Percentiles rank a stretch among this genome's conserved stretches.
phyloP scores from a whole-genome alignment of 35 echinoderm and acorn worm genomes.

The Lytechinus variegatus region DNA sequence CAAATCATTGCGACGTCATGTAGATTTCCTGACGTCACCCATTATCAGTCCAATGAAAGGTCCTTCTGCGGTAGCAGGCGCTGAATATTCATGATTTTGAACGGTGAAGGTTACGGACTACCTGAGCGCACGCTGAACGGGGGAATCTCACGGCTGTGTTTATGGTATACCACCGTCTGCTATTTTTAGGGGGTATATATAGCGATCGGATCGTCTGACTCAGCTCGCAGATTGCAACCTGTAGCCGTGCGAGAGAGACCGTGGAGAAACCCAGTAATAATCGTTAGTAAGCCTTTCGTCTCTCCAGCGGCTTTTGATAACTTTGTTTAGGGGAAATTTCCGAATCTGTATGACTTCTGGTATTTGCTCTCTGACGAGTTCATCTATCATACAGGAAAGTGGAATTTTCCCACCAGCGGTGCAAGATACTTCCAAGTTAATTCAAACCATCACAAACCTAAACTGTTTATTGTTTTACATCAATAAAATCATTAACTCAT shows the following conservation, averaged over 20 bases:
- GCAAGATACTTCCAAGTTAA: background rate
- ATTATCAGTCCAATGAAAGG: conserved; percentile 13
- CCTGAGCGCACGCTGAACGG: background rate
- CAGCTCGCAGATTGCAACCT: conserved; percentile 15
- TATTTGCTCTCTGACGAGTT: conserved; percentile 7
- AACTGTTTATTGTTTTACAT: background rate
- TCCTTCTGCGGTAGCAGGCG: background rate
- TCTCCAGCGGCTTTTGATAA: conserved; percentile 13
- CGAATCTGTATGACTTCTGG: conserved; percentile 27
- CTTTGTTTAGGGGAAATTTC: conserved; percentile 53
- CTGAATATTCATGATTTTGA: conserved; percentile 34
- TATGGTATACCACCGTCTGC: conserved; percentile 31
- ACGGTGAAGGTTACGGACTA: background rate
- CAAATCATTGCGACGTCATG: conserved; percentile 18
- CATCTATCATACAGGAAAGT: conserved; percentile 39
- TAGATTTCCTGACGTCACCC: conserved; percentile 25
- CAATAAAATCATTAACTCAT: too few relatives aligned
- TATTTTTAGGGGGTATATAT: conserved; percentile 51
- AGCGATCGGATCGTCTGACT: conserved; percentile 19
- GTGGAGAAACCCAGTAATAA: background rate
- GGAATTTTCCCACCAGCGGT: conserved; percentile 30
- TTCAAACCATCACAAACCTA: background rate
- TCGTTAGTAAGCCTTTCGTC: conserved; percentile 32
- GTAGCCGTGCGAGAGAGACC: background rate
- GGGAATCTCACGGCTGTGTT: conserved; percentile 32